Base-by-base conservation (phyloP, 2,888 invertebrate species). In the Ligdia adustata region DNA sequence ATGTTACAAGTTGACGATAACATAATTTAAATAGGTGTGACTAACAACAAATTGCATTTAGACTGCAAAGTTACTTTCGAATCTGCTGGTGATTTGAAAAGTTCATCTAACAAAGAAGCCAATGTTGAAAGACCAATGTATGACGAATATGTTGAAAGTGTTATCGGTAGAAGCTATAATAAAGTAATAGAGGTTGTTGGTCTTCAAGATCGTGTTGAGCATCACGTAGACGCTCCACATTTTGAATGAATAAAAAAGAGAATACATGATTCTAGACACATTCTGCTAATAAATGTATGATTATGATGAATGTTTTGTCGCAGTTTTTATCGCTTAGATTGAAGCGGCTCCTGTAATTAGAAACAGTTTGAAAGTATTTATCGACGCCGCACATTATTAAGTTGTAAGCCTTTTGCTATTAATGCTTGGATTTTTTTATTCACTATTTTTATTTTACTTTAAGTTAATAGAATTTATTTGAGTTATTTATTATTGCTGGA, bases 201-300 rank as follows among this genome's bases (percentile, higher is more conserved):
- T 12, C 35, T 47, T 26, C 9, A 20, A 35, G 13, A 43, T 18
- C 57, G 54, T 49, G 56, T 46, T 22, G 45, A 29, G 45, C 39
- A 37, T 44, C 56, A 57, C 56, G 56, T 57, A 53, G 43, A 9
- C 48, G 48, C 34, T 50, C 33, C 37, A 53, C 39, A 48, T 57
- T 57, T 53, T 56, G 50, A 48, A 51, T 48, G 42, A 32, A 41
- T 24, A 56, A 56, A 54, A 52, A 50, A n/a, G 31, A 1, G 32
- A 56, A 51, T 40, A 44, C 33, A 39, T 15, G 46, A 29, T 20
- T 38, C 28, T 34, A 28, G 29, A 39, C 44, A 41, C 44, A 47
- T 53, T 48, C 5, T 42, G 47, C 44, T 47, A 34, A 55, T 52
- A 52, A 55, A 41, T 44, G 40, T 44, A 50, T 42, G 42, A 44